Conservation (phyloP, 2,888 invertebrate genomes). For the Drosophila crucigera region DNA sequence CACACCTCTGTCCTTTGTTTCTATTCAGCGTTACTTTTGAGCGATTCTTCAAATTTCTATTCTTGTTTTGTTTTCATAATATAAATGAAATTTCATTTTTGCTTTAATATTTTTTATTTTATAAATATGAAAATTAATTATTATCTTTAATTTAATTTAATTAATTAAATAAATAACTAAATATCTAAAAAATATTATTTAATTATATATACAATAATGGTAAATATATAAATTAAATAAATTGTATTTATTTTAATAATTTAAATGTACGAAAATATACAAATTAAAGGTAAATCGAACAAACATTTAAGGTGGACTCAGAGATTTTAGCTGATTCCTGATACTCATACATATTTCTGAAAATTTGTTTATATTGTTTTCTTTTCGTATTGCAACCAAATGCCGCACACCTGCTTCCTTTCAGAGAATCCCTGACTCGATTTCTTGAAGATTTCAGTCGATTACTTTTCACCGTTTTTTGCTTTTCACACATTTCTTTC, state of each 20-base stretch:
- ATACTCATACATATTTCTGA: not conserved
- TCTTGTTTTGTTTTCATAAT: not conserved
- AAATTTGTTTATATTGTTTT: not conserved
- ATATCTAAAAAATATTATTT: not conserved
- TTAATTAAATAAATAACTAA: not conserved
- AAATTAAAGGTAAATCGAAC: not conserved
- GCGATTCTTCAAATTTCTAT: not conserved
- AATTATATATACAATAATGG: not conserved
- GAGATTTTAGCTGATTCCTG: not conserved
- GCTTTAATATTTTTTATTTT: not conserved
- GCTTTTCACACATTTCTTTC: constrained; percentile 43
- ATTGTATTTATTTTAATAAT: not conserved
- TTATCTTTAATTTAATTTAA: too few relatives aligned
- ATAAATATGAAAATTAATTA: not conserved
- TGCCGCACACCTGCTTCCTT: constrained; percentile 29
- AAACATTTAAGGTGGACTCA: not conserved
- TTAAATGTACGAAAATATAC: not conserved
- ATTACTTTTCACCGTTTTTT: constrained; percentile 7
- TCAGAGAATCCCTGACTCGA: constrained; percentile 4
- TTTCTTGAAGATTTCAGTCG: constrained; percentile 21
- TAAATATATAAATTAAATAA: too few relatives aligned
- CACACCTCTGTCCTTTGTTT: not conserved
- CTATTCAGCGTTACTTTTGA: not conserved
- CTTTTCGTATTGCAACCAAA: not conserved
- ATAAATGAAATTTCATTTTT: not conserved